These are phyloP conservation scores for Enteromius mattozi DNA, from an alignment of 2,797 vertebrate genomes.

Conservation along the genomic window DNA sequence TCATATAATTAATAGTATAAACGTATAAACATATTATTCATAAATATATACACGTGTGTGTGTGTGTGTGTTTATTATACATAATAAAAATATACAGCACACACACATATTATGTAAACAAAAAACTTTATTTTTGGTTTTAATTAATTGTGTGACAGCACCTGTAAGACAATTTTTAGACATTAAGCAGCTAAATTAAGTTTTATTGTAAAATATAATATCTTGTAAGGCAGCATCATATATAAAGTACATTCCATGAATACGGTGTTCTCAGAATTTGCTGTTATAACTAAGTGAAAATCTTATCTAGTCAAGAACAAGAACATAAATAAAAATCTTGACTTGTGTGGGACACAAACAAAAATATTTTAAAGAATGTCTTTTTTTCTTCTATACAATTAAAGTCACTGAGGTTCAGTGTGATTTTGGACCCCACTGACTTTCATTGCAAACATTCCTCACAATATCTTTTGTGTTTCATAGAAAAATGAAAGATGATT, in stretches of 20 bases:
- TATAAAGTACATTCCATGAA: background rate
- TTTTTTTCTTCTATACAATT: background rate
- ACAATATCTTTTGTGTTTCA: background rate
- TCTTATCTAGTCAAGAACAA: background rate
- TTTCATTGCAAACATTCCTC: background rate
- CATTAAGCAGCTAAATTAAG: background rate
- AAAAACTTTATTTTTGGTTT: no score
- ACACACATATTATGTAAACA: no score
- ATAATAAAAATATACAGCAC: no score
- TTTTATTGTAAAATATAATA: background rate
- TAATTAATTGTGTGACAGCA: no score
- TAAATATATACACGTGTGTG: no score
- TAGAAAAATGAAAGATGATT: background rate
- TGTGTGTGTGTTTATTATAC: no score
- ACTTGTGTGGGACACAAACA: background rate
- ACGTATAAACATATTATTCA: no score
- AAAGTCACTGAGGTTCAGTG: background rate
- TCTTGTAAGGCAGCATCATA: background rate
- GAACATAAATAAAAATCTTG: background rate
- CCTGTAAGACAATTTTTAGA: background rate
- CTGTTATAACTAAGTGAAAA: background rate
- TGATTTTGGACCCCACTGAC: background rate
- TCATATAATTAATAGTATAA: no score
- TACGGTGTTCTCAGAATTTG: background rate
- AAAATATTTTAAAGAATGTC: background rate